Evolutionary conservation across 2,888 invertebrate species (phyloP), one percentile per base, ranked within the genome.

Genomic region (Geotrupes spiniger): DNA sequence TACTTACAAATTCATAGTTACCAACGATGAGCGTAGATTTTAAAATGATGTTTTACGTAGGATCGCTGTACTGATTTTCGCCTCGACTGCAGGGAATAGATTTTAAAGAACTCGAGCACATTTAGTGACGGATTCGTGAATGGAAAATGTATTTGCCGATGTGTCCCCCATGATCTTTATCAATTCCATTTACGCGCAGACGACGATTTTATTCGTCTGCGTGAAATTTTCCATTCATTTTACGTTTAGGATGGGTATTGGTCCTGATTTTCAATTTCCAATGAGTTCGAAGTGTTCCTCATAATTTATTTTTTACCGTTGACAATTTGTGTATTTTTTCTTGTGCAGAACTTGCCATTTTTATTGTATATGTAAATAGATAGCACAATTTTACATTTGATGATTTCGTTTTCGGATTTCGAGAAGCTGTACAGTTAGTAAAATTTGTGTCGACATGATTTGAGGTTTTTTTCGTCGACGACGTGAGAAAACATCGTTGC

Each of bases 1-100:
- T 46, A 46, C 41, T 40, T 46, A 46, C 40, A 26, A 25, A 26
- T 44, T 42, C 33, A 42, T 14, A 36, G 36, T 36, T 36, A 36
- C 36, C 36, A 36, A 36, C 1, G 33, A 42, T 16, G 16, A 5
- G 37, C 36, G 37, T 29, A 29, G 14, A 27, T 29, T 41, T 27
- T 29, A 15, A 21, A n/a, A 21, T 21, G 3, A 21, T 21, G 21
- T 21, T 21, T 21, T 21, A 21, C 21, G 6, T 21, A 26, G 12
- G 26, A 11, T 17, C 26, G n/a, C 25, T 11, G 14, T 39, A 12
- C 6, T 16, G 21, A 14, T 26, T 14, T 17, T 17, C 25, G 17
- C 17, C 38, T n/a, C 17, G 16, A 38, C 17, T 17, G 17, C 21
- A 21, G 16, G 16, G 11, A 12, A 39, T 39, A 39, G 21, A 21